phyloP scores from a whole-genome alignment of 2,888 invertebrate genomes.

The Rhyacophila evoluta region DNA sequence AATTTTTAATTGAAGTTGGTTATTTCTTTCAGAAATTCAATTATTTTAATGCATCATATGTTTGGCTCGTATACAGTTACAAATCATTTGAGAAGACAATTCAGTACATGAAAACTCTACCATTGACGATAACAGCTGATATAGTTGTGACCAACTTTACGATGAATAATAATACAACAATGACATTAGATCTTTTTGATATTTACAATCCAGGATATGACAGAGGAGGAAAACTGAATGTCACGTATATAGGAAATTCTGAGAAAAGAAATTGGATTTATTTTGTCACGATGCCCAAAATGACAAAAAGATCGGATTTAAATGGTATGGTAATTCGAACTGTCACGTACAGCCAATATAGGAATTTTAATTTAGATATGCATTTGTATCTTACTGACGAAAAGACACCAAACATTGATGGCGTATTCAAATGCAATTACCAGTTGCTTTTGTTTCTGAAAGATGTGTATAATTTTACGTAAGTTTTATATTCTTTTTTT shows the following conservation, averaged over 20 bases:
- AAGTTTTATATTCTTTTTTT: too few species aligned
- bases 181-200: conserved; percentile 57
- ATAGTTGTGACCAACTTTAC: conserved; percentile 41
- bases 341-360: conserved; percentile 45
- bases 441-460: conserved; percentile 38
- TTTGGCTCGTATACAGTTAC: conserved; percentile 51
- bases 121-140: conserved; percentile 39
- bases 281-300: conserved; percentile 36
- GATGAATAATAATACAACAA: not conserved
- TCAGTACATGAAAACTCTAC: conserved; percentile 36
- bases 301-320: conserved; percentile 42
- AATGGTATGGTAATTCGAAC: conserved; percentile 41
- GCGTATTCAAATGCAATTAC: conserved; percentile 51
- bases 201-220: conserved; percentile 60
- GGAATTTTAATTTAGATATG: not conserved
- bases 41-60: conserved; percentile 53
- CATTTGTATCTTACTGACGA: conserved; percentile 45
- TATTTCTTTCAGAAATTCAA: conserved; percentile 49
- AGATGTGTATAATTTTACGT: conserved; percentile 52
- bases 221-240: conserved; percentile 59
- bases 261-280: conserved; percentile 15
- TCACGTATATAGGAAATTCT: conserved; percentile 56
- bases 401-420: conserved; percentile 41
- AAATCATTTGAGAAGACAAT: conserved; percentile 29
- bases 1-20: too few species aligned